Percentiles rank a stretch among this genome's conserved stretches.
Evolutionary conservation across 1,140 invertebrate genomes (phyloP).

Genomic region (Leptoteleia sp.): DNA sequence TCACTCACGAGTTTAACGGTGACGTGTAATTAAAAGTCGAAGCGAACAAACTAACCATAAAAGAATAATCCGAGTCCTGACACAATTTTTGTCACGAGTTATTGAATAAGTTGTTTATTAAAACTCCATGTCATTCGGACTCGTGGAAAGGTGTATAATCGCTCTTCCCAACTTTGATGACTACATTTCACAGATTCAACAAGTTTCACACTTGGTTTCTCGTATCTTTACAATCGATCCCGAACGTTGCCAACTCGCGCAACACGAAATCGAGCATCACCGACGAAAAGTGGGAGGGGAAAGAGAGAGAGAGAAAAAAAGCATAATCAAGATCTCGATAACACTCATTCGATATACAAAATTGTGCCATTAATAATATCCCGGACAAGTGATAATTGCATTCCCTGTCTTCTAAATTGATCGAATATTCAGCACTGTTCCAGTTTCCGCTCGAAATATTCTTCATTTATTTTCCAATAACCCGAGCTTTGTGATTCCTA

Average conservation of each 20-base stretch:
- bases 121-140: too few species aligned
- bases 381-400: conserved; percentile 47
- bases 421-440: conserved; percentile 42
- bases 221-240: conserved; percentile 13
- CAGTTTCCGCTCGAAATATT: conserved; percentile 32
- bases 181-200: conserved; percentile 14
- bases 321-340: not conserved
- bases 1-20: too few species aligned
- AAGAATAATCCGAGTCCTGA: too few species aligned
- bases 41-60: too few species aligned
- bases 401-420: conserved; percentile 30
- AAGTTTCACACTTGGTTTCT: conserved; percentile 22
- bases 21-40: too few species aligned
- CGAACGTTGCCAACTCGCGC: not conserved
- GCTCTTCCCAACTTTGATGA: not conserved
- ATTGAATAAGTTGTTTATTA: too few species aligned
- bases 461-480: conserved; percentile 56
- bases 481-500: conserved; percentile 37
- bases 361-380: conserved; percentile 16
- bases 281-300: too few species aligned
- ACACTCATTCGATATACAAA: conserved; percentile 3
- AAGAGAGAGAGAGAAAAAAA: too few species aligned
- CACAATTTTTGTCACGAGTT: too few species aligned
- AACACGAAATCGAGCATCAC: not conserved
- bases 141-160: too few species aligned